These are phyloP conservation scores for Drosophila conformis DNA, from an alignment of 2,888 invertebrate genomes.

Conservation along the genomic window DNA sequence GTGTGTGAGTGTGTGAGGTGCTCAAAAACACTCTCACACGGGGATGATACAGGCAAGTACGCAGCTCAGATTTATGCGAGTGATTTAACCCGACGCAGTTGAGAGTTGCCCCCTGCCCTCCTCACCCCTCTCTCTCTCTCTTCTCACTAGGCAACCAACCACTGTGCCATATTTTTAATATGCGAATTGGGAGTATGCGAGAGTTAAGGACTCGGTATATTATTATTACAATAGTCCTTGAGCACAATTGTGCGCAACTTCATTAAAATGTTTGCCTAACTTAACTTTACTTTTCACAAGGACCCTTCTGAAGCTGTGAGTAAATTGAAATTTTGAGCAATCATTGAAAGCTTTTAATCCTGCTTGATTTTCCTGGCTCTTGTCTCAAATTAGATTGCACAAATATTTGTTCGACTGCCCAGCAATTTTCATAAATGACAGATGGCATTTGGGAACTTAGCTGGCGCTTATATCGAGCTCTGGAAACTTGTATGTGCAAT, in stretches of 20 bases:
- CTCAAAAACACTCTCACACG: background rate
- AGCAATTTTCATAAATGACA: background rate
- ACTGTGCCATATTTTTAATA: conserved; percentile 40
- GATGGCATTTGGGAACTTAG: background rate
- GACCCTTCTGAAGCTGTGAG: conserved; percentile 13
- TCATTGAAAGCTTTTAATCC: background rate
- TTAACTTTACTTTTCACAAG: conserved; percentile 25
- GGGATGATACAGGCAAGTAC: conserved; percentile 5
- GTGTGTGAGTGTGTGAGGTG: background rate
- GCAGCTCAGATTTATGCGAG: background rate
- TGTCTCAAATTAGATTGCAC: background rate
- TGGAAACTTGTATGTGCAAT: background rate
- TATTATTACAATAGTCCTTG: conserved; percentile 19
- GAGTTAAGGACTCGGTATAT: conserved; percentile 8
- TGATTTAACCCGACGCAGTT: conserved; percentile 18
- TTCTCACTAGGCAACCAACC: conserved; percentile 31
- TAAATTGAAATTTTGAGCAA: conserved; percentile 9
- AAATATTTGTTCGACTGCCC: background rate
- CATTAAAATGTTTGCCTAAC: conserved; percentile 51
- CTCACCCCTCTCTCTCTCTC: conserved; percentile 11
- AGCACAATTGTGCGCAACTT: conserved; percentile 27
- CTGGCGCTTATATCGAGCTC: background rate
- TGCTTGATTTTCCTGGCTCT: background rate
- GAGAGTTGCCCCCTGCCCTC: background rate
- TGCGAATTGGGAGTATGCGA: conserved; percentile 5